Evolutionary conservation across 2,113 vertebrate genomes (phyloP), one percentile per base, ranked within the genome.

Genomic region (Lamprotornis superbus): DNA sequence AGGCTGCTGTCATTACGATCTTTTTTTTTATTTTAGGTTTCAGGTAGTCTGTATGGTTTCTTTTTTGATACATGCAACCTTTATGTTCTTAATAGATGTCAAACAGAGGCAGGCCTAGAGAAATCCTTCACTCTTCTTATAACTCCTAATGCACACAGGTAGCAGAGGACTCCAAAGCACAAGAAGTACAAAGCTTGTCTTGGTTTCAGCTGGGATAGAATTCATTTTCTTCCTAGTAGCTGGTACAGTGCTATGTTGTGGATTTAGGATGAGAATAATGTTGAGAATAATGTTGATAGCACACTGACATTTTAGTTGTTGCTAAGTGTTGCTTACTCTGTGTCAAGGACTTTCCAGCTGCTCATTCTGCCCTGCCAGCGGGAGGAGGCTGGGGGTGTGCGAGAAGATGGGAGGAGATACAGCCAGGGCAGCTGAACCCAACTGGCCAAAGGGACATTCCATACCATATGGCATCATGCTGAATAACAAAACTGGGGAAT

Each of bases 291-390:
- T 78, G 64, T 9, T 47, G n/a, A 44, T 35, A 65, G 35, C 10
- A 37, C 18, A 9, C 15, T 33, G n/a, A 33, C 30, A 4, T 7
- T 83, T 37, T 35, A 83, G 21, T n/a, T 40, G 30, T 27, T 83
- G 57, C 15, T 59, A 27, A 53, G 25, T 9, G 40, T 17, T 31
- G 5, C 12, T 35, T 53, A 23, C 21, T 33, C 44, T 35, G 4
- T 37, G 5, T 46, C 50, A 65, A 71, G 44, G 44, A 57, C 39
- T 53, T 46, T 33, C 22, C 50, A 52, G 37, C 57, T 77, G 24
- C 37, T 70, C 44, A 20, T 6, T 19, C 24, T n/a, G 12, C 37
- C 39, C 30, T 76, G 57, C 11, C 37, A 70, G 27, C 0, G 0
- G 49, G 15, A 30, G 27, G 11, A 61, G 13, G 31, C 27, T 60